Evolutionary conservation across 1,140 invertebrate genomes (phyloP), one percentile per base, ranked within the genome.

Genomic region (Megathymus violae): DNA sequence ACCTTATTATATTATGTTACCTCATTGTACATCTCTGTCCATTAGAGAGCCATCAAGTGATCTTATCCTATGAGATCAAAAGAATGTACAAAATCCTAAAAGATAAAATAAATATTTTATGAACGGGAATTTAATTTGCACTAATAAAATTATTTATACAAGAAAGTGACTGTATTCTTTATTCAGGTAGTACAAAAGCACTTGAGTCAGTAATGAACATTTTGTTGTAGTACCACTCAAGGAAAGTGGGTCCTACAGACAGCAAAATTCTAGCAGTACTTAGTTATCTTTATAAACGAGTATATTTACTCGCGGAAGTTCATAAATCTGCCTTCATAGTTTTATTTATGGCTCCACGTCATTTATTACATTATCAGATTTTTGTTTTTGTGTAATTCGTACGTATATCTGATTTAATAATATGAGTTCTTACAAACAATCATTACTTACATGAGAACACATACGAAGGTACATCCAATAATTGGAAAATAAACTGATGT

Each of bases 311-410:
- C 15, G 19, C n/a, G 27, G 27, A 27, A 59, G 54, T 58, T 19
- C 41, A 15, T 58, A 46, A 46, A 58, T 34, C 22, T 46, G 27
- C 38, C 54, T 36, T 58, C 41, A 58, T 46, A 58, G 54, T 46
- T 46, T 56, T 58, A 58, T 58, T 46, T 46, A 58, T 13, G 16
- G 25, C 25, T 22, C 36, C 10, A 15, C 11, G 51, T 54, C 31
- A 41, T 52, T 34, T 13, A 4, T 54, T 41, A 13, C 15, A 5
- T 22, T 52, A 52, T 40, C 50, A 4, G 50, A 52, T 52, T 34
- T 52, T n/a, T 52, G 11, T 38, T 38, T 51, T 40, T 52, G 50
- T 51, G n/a, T n/a, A n/a, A n/a, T n/a, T n/a, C n/a, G n/a, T n/a
- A n/a, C n/a, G n/a, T n/a, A n/a, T n/a, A n/a, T n/a, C n/a, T n/a